Evolutionary conservation across 2,113 vertebrate genomes (phyloP).

Genomic region (Protomyctophum bolini): DNA sequence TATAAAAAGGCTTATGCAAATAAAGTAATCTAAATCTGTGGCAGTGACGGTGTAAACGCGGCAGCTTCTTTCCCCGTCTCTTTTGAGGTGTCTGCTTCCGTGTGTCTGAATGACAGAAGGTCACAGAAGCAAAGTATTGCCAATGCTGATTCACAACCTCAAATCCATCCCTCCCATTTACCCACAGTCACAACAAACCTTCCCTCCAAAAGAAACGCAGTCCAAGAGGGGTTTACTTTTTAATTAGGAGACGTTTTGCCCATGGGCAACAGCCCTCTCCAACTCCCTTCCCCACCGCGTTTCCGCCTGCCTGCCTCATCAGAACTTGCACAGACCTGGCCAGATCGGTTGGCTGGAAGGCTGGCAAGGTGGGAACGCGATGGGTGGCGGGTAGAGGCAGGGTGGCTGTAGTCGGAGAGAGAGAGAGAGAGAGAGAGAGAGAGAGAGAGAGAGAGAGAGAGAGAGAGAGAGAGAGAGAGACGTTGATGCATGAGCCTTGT

Average conservation of each 20-base stretch:
- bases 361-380: conserved; percentile 43
- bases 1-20: too few species aligned
- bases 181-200: conserved; percentile 44
- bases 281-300: conserved; percentile 37
- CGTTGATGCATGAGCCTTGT: conserved; percentile 7
- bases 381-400: conserved; percentile 35
- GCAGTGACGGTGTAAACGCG: too few species aligned
- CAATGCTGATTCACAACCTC: conserved; percentile 55
- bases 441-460: conserved; percentile 21
- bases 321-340: conserved; percentile 53
- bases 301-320: conserved; percentile 59
- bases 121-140: conserved; percentile 9
- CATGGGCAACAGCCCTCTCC: conserved; percentile 53
- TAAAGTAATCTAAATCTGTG: too few species aligned
- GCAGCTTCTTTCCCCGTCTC: background rate
- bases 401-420: conserved; percentile 6
- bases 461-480: conserved; percentile 31
- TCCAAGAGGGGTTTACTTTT: conserved; percentile 25
- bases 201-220: conserved; percentile 46
- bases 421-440: conserved; percentile 27
- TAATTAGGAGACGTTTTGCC: conserved; percentile 63
- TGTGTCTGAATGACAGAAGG: conserved; percentile 36
- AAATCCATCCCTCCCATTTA: conserved; percentile 55
- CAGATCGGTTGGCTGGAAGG: conserved; percentile 52
- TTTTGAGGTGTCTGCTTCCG: conserved; percentile 31